A percentile compares a stretch with the other conserved stretches of the same genome.
phyloP scores from a whole-genome alignment of 2,113 vertebrate genomes.

The Sterrhoptilus dennistouni region DNA sequence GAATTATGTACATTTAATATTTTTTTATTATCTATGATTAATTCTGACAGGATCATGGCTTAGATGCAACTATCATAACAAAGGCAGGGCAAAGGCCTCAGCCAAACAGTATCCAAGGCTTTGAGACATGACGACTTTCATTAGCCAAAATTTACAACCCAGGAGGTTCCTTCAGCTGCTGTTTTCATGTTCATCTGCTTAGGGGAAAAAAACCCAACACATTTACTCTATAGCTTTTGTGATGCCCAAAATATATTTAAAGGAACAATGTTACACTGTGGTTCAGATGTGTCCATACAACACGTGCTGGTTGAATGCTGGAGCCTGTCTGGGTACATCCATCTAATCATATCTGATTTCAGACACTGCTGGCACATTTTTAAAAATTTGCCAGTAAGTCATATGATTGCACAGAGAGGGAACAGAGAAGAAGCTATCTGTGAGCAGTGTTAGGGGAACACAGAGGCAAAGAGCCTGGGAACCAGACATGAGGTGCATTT shows the following conservation, averaged over 20 bases:
- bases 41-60: conserved; percentile 1
- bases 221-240: background rate
- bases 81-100: background rate
- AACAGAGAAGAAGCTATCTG: background rate
- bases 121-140: background rate
- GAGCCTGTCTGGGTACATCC: background rate
- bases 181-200: background rate
- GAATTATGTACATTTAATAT: conserved; percentile 26
- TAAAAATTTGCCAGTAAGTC: background rate
- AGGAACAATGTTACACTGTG: background rate
- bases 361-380: background rate
- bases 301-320: background rate
- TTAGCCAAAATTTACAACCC: background rate
- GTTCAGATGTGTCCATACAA: background rate
- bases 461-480: background rate
- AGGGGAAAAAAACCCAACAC: background rate
- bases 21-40: conserved; percentile 19
- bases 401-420: background rate
- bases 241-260: background rate
- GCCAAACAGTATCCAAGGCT: background rate
- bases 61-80: background rate
- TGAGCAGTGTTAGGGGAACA: background rate
- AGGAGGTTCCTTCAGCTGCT: background rate
- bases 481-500: background rate
- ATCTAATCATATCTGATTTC: conserved; percentile 7